phyloP scores from a whole-genome alignment of 2,888 invertebrate genomes.

The Nowickia ferox region DNA sequence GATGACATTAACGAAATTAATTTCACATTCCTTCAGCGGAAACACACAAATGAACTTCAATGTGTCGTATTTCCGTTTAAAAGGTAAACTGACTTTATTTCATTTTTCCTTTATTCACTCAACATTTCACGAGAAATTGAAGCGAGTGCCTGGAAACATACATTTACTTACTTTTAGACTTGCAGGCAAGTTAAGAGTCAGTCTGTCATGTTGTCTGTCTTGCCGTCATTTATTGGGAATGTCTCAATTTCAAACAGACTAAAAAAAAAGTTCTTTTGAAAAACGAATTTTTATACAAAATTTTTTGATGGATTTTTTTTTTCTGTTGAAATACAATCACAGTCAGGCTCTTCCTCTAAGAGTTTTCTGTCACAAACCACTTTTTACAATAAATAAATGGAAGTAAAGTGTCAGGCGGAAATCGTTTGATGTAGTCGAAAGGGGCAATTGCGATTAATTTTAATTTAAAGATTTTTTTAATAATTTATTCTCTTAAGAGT shows the following conservation, averaged over 20 bases:
- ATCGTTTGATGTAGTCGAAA: neutral
- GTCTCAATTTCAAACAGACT: neutral
- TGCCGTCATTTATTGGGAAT: slow-evolving; percentile 22
- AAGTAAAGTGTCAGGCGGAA: neutral
- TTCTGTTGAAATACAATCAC: slow-evolving; percentile 15
- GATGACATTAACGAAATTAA: slow-evolving; percentile 64
- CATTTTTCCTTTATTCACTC: slow-evolving; percentile 6
- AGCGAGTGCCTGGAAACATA: slow-evolving; percentile 17
- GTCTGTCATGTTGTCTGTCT: neutral
- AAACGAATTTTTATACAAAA: slow-evolving; percentile 17
- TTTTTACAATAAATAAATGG: slow-evolving; percentile 37
- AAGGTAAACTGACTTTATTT: slow-evolving; percentile 51
- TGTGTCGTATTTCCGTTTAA: slow-evolving; percentile 59
- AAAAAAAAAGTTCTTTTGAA: slow-evolving; percentile 42
- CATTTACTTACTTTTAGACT: slow-evolving; percentile 18
- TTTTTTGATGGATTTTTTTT: slow-evolving; percentile 22
- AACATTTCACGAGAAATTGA: slow-evolving; percentile 5
- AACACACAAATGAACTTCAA: slow-evolving; percentile 65
- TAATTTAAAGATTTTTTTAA: slow-evolving; percentile 13
- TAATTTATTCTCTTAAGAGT: neutral
- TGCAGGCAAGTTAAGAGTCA: neutral
- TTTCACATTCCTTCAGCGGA: slow-evolving; percentile 63
- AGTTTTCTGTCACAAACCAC: slow-evolving; percentile 14
- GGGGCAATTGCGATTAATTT: slow-evolving; percentile 7
- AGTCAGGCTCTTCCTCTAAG: neutral